phyloP scores from a whole-genome alignment of 1,140 invertebrate genomes.

The Neodiprion virginianus region DNA sequence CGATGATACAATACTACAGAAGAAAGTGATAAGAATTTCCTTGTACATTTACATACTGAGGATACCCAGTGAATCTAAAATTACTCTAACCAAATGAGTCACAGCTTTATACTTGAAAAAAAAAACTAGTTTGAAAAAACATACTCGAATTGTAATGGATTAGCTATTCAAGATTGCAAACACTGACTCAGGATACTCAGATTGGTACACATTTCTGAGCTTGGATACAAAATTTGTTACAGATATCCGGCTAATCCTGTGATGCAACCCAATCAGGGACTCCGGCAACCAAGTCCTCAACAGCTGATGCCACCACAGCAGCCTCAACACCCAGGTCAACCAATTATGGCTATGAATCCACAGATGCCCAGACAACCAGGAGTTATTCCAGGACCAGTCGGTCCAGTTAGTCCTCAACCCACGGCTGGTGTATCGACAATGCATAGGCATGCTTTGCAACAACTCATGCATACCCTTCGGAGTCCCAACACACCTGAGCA shows the following conservation, averaged over 20 bases:
- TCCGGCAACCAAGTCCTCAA: conserved; percentile 59
- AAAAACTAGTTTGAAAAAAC: too few species aligned
- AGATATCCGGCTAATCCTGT: conserved; percentile 43
- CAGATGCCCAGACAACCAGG: conserved; percentile 59
- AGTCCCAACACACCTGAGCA: conserved; percentile 91
- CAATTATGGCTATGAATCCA: conserved; percentile 53
- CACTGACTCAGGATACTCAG: too few species aligned
- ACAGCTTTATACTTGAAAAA: too few species aligned
- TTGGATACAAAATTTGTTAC: background rate
- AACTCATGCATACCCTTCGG: conserved; percentile 88
- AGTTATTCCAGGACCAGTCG: conserved; percentile 57
- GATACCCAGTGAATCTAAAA: too few species aligned
- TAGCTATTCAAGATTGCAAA: too few species aligned
- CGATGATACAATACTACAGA: too few species aligned
- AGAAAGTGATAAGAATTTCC: too few species aligned
- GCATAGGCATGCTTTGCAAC: conserved; percentile 84
- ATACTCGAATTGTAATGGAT: too few species aligned
- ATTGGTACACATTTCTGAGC: background rate
- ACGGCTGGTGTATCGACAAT: conserved; percentile 46
- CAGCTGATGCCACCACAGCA: conserved; percentile 57
- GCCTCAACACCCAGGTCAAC: conserved; percentile 53
- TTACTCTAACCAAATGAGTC: too few species aligned
- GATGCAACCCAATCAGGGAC: conserved; percentile 57
- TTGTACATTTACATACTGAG: too few species aligned
- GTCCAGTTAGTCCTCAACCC: conserved; percentile 52